Evolutionary conservation across 2,113 vertebrate species (phyloP).

Genomic region (Azemiops feae): DNA sequence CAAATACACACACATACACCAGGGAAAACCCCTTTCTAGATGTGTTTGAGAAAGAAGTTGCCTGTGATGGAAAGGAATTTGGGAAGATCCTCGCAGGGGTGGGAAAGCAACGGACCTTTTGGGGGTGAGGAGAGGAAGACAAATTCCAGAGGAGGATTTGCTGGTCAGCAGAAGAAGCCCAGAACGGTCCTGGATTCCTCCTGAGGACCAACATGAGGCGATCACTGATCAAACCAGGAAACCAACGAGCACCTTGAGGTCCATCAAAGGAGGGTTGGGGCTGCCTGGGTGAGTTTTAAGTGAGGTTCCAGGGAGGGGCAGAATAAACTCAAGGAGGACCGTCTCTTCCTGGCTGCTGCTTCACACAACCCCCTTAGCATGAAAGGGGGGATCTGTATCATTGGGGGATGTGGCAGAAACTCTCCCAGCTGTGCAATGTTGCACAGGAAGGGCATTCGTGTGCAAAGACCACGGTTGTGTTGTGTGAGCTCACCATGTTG

Average conservation of each 20-base stretch:
- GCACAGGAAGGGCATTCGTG: too few relatives aligned
- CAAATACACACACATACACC: background rate
- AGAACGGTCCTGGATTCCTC: background rate
- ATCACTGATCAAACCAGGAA: background rate
- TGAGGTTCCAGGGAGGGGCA: background rate
- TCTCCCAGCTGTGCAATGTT: too few relatives aligned
- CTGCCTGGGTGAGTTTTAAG: accelerated
- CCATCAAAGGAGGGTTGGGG: background rate
- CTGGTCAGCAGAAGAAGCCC: background rate
- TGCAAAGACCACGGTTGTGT: too few relatives aligned
- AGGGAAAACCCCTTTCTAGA: background rate
- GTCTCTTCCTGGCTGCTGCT: background rate
- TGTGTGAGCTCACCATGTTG: too few relatives aligned
- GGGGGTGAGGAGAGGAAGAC: background rate
- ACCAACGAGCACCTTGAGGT: background rate
- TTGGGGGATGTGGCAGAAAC: background rate
- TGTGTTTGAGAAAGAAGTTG: background rate
- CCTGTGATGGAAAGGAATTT: background rate
- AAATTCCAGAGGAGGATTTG: background rate
- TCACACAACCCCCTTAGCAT: too few relatives aligned
- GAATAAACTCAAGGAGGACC: background rate
- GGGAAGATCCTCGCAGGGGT: background rate
- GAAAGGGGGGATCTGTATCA: background rate
- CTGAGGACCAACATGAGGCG: background rate
- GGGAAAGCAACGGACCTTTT: background rate